Evolutionary conservation across 37 sponge, comb jelly and placozoan genomes (phyloP), one percentile per base, ranked within the genome.

Genomic region (Hexactinellida sp.): DNA sequence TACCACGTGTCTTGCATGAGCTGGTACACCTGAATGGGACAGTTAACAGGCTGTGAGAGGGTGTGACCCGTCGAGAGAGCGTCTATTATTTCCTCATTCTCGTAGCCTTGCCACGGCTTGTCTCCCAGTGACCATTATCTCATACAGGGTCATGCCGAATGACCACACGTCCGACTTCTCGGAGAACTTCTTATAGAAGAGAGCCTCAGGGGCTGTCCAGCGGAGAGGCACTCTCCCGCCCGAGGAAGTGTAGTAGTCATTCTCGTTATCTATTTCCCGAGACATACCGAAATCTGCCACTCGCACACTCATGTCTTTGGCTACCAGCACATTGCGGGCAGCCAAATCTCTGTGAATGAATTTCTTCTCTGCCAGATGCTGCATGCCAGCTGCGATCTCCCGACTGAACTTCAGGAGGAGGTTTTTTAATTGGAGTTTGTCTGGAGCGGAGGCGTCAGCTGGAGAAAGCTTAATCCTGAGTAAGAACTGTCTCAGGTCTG

Each of bases 321-420:
- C 76, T 63, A 63, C 76, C 34, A 63, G 34, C 76, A 63, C 76
- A 63, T 63, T 63, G 1, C 76, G 25, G 13, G 76, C 76, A 25
- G 76, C 76, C 13, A 63, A n/a, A n/a, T 63, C 76, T 63, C 76
- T 63, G 34, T 63, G 76, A n/a, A 63, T 63, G 76, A 63, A 63
- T n/a, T 63, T 63, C 82, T 86, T 86, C 13, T 55, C 71, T 24
- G 87, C 24, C n/a, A 86, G 82, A 37, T 86, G 54, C 13, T 63
- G 36, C 87, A 86, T 86, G 25, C 87, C 87, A 36, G 36, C 87
- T 35, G 87, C 87, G 0, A 63, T 71, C 36, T 86, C 82, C 82
- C 55, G 76, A 16, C 39, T 55, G 82, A 55, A 86, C 35, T 55
- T 35, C 1, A 86, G 87, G 24, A 86, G 82, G 0, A 38, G 82